phyloP scores from a whole-genome alignment of 2,797 vertebrate genomes.

The Molossus molossus region DNA sequence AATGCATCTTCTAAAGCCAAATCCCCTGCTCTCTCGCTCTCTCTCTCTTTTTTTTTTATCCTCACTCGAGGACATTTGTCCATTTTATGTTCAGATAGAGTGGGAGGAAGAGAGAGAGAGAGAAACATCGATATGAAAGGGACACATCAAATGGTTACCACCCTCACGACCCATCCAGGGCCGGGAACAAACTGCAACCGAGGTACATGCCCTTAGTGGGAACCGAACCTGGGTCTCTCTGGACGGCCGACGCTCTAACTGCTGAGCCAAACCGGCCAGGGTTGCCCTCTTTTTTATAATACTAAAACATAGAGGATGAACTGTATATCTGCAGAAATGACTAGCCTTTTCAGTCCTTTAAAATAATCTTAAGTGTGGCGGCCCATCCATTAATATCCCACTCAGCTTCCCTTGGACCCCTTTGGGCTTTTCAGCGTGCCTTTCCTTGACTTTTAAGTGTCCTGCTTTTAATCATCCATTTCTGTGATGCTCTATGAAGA shows the following conservation, averaged over 20 bases:
- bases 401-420: background rate
- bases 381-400: background rate
- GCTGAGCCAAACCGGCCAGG: too few species aligned
- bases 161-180: too few species aligned
- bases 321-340: slow-evolving; percentile 8
- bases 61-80: too few species aligned
- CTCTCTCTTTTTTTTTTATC: too few species aligned
- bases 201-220: too few species aligned
- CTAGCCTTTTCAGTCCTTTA: background rate
- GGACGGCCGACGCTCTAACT: too few species aligned
- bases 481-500: slow-evolving; percentile 40
- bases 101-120: too few species aligned
- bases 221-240: too few species aligned
- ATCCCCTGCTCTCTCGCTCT: background rate
- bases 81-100: too few species aligned
- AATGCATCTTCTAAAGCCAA: background rate
- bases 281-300: background rate
- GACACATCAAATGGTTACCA: too few species aligned
- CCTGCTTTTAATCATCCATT: slow-evolving; percentile 25
- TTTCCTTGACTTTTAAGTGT: background rate
- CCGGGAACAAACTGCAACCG: too few species aligned
- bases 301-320: background rate
- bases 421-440: background rate
- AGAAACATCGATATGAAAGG: too few species aligned
- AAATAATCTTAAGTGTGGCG: slow-evolving; percentile 2